Evolutionary conservation across 2,797 vertebrate species (phyloP).

Genomic region (Hypotaenidia okinawae): DNA sequence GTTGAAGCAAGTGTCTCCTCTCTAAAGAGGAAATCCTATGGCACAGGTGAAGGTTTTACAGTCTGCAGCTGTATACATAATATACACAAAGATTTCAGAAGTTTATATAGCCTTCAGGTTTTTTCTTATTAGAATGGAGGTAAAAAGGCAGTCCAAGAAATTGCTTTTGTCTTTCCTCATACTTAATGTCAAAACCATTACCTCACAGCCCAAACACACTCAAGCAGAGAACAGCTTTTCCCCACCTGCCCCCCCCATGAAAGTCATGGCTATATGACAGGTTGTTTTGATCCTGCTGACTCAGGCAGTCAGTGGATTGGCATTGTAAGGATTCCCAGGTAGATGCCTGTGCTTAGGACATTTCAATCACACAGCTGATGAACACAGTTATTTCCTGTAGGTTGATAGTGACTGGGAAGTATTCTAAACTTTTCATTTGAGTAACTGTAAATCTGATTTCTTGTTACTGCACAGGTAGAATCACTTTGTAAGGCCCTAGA

Average conservation of each 20-base stretch:
- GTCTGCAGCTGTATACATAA: background rate
- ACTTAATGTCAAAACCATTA: background rate
- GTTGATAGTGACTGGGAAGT: background rate
- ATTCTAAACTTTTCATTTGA: background rate
- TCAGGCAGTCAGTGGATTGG: background rate
- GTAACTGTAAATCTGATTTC: background rate
- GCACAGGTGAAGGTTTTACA: background rate
- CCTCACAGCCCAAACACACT: background rate
- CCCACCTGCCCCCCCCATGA: too few relatives aligned
- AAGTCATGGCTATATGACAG: background rate
- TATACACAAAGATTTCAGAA: background rate
- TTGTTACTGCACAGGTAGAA: slow-evolving; percentile 64
- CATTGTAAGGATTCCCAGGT: background rate
- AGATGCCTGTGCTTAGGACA: background rate
- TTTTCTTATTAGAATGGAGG: background rate
- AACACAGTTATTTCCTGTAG: background rate
- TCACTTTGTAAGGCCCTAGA: slow-evolving; percentile 72
- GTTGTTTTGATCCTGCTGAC: background rate
- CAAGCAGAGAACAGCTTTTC: background rate
- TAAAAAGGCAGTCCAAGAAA: background rate
- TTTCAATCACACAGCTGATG: background rate
- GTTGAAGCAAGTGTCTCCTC: background rate
- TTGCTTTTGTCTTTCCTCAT: background rate
- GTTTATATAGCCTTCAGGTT: background rate
- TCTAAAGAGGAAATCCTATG: background rate